Evolutionary conservation across 1,140 invertebrate genomes (phyloP).

Genomic region (Acromyrmex heyeri): DNA sequence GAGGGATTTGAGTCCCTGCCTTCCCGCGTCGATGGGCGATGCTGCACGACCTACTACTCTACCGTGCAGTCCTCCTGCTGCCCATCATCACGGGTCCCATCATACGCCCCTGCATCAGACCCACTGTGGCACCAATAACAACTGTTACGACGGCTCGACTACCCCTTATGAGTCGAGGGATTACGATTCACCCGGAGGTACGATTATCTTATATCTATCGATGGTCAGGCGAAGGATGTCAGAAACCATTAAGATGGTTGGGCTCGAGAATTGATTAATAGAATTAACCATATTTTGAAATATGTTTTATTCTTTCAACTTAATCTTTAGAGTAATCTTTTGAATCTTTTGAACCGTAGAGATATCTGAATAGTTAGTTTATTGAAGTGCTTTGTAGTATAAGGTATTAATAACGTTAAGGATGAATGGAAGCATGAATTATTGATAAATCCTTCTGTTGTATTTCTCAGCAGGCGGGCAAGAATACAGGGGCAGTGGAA

Average conservation of each 20-base stretch:
- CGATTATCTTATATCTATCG: slow-evolving; percentile 15
- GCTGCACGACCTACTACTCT: slow-evolving; percentile 86
- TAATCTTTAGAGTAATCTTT: no score
- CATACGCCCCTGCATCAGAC: slow-evolving; percentile 84
- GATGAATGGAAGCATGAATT: no score
- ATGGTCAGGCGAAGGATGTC: neutral
- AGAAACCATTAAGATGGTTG: neutral
- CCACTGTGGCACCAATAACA: slow-evolving; percentile 85
- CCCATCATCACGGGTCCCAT: slow-evolving; percentile 79
- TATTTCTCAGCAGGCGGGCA: slow-evolving; percentile 74
- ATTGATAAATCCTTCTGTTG: neutral
- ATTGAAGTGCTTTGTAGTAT: neutral
- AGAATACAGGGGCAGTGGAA: slow-evolving; percentile 82
- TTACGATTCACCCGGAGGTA: slow-evolving; percentile 85
- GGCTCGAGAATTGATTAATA: neutral
- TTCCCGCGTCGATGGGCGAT: slow-evolving; percentile 89
- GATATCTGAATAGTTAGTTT: no score
- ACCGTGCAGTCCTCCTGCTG: slow-evolving; percentile 84
- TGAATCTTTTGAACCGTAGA: no score
- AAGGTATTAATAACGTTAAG: neutral
- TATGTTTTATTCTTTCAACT: no score
- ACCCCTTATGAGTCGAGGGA: slow-evolving; percentile 86
- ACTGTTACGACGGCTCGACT: slow-evolving; percentile 84
- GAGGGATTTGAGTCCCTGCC: slow-evolving; percentile 90
- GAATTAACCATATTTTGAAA: neutral